These are phyloP conservation scores for Remorina albescens DNA, from an alignment of 2,797 vertebrate genomes.

Conservation along the genomic window DNA sequence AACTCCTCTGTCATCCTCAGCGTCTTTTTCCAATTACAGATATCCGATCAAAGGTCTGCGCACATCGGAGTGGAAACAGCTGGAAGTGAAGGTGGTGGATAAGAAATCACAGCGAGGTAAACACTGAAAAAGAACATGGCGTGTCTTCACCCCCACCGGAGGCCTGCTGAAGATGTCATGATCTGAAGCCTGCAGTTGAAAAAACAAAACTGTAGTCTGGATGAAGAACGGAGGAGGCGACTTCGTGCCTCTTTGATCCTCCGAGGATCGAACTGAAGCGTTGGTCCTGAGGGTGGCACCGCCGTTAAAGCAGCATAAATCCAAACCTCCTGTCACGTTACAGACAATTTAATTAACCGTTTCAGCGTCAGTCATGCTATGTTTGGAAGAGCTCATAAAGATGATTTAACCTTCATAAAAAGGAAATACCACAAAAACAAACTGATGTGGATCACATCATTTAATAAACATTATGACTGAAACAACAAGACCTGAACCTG, in stretches of 20 bases:
- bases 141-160: slow-evolving; percentile 1
- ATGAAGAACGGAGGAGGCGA: slow-evolving; percentile 2
- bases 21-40: slow-evolving; percentile 38
- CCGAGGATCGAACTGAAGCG: neutral
- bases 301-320: neutral
- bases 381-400: neutral
- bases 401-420: neutral
- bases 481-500: no score
- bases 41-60: slow-evolving; percentile 35
- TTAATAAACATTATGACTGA: neutral
- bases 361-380: neutral
- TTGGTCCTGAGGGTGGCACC: neutral
- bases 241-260: slow-evolving; percentile 10
- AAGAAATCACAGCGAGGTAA: slow-evolving; percentile 19
- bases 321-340: neutral
- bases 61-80: slow-evolving; percentile 33
- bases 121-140: slow-evolving; percentile 10
- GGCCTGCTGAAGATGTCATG: neutral
- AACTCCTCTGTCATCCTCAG: slow-evolving; percentile 7
- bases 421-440: neutral
- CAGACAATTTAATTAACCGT: neutral
- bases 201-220: slow-evolving; percentile 5
- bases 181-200: neutral
- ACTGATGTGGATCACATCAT: neutral
- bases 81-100: slow-evolving; percentile 47